Percentiles rank a stretch among this genome's conserved stretches.
These are phyloP conservation scores for Caenorhabditis doughertyi DNA, from an alignment of 2,888 invertebrate species.

Conservation along the genomic window DNA sequence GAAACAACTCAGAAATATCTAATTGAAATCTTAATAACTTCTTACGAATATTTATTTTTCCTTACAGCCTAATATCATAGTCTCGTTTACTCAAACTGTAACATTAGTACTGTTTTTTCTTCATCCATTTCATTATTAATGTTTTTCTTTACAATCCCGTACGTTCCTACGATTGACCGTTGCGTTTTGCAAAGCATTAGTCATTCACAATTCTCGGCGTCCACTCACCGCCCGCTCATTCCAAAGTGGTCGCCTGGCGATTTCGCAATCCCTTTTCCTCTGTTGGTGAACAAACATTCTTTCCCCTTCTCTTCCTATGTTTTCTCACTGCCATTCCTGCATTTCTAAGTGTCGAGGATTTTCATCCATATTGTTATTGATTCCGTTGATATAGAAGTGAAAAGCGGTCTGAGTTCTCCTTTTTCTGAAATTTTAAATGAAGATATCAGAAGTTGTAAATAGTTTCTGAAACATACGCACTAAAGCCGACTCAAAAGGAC, in stretches of 20 bases:
- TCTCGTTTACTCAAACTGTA: too few species aligned
- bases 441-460: too few species aligned
- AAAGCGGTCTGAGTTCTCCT: too few species aligned
- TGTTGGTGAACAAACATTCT: constrained; percentile 38
- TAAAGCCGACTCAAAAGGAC: too few species aligned
- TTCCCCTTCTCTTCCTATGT: background rate
- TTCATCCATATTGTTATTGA: background rate
- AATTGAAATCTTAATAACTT: too few species aligned
- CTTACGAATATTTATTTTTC: too few species aligned
- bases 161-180: background rate
- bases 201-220: constrained; percentile 31
- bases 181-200: constrained; percentile 14
- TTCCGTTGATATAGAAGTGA: too few species aligned
- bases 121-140: background rate
- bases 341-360: background rate
- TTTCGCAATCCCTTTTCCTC: constrained; percentile 38
- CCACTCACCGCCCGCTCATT: constrained; percentile 27
- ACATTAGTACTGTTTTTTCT: background rate
- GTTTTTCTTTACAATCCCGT: background rate
- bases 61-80: too few species aligned
- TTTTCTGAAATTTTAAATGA: too few species aligned
- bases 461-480: too few species aligned
- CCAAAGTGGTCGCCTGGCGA: constrained; percentile 23
- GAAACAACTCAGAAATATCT: too few species aligned
- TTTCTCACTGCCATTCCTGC: background rate